These are phyloP conservation scores for Agapornis canus DNA, from an alignment of 2,797 vertebrate genomes.

Conservation along the genomic window DNA sequence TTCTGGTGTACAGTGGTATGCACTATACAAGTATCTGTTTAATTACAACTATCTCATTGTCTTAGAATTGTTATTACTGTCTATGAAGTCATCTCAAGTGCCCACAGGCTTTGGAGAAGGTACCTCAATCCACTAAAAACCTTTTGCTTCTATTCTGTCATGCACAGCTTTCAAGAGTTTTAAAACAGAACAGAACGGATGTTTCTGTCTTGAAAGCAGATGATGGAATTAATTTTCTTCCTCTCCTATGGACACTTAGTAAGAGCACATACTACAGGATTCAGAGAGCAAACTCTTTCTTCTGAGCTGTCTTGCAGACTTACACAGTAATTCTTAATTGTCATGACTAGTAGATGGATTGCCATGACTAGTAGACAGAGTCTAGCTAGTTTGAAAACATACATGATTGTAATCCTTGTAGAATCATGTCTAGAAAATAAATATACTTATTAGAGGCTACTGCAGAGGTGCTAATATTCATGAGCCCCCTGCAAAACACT, in stretches of 20 bases:
- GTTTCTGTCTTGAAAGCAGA: background rate
- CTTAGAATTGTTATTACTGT: background rate
- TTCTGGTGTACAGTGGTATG: background rate
- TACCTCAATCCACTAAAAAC: background rate
- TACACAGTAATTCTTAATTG: slow-evolving; percentile 11
- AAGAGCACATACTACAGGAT: background rate
- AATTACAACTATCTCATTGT: slow-evolving; percentile 16
- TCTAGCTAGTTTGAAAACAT: background rate
- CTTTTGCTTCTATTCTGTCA: background rate
- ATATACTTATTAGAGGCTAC: background rate
- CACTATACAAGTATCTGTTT: background rate
- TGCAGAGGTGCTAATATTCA: slow-evolving; percentile 12
- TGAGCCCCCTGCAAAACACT: background rate
- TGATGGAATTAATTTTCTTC: background rate
- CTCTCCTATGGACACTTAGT: background rate
- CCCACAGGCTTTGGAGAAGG: background rate
- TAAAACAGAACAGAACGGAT: background rate
- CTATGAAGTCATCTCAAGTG: background rate
- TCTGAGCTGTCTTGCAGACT: background rate
- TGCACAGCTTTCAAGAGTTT: background rate
- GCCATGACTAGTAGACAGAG: background rate
- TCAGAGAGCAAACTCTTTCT: background rate
- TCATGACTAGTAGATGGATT: background rate
- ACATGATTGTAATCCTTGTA: background rate
- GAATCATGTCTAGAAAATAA: background rate